Evolutionary conservation across 1,140 invertebrate genomes (phyloP).

Genomic region (Nylanderia fulva): DNA sequence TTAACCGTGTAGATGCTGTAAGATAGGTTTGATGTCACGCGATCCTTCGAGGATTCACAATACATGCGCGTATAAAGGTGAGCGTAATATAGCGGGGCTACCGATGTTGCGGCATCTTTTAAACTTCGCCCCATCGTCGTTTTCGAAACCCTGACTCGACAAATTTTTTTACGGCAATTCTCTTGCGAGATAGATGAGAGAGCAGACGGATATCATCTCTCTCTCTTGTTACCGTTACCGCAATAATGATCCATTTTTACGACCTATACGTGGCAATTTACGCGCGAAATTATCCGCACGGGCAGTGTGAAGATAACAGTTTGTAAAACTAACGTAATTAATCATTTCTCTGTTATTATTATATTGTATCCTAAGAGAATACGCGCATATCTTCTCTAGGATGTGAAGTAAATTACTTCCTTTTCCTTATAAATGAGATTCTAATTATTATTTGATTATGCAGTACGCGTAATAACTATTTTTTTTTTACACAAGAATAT

Average conservation of each 20-base stretch:
- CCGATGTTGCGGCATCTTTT: constrained; percentile 78
- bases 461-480: background rate
- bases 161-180: constrained; percentile 65
- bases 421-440: background rate
- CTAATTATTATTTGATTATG: constrained; percentile 36
- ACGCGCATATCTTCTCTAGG: constrained; percentile 8
- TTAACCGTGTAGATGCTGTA: constrained; percentile 26
- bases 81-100: constrained; percentile 71
- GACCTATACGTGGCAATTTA: constrained; percentile 20
- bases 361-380: constrained; percentile 1
- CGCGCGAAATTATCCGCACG: constrained; percentile 28
- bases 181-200: constrained; percentile 67
- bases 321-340: constrained; percentile 26
- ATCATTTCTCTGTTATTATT: constrained; percentile 35
- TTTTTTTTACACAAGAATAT: background rate
- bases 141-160: constrained; percentile 72
- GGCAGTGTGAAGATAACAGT: constrained; percentile 12
- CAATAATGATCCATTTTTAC: constrained; percentile 1
- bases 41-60: constrained; percentile 30
- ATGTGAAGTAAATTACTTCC: constrained; percentile 25
- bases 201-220: constrained; percentile 36
- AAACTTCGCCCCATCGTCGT: constrained; percentile 69
- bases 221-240: constrained; percentile 14
- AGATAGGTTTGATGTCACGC: constrained; percentile 34
- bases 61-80: constrained; percentile 23